phyloP scores from a whole-genome alignment of 2,888 invertebrate genomes.

The Heterodera filipjevi region DNA sequence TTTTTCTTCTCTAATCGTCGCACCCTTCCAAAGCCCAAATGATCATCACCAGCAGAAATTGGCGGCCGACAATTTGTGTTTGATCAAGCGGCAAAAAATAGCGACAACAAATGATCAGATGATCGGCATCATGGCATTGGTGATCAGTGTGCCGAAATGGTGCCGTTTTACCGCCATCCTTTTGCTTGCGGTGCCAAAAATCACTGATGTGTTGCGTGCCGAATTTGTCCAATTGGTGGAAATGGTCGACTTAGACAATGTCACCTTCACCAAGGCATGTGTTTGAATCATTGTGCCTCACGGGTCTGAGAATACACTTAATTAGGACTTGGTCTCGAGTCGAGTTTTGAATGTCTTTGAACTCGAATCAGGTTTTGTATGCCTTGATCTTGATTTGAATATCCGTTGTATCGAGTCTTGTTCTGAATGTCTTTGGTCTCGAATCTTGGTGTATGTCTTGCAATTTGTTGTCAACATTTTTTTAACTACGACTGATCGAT shows the following conservation, averaged over 20 bases:
- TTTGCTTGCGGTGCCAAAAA: neutral
- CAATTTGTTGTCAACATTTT: too few species aligned
- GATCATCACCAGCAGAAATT: neutral
- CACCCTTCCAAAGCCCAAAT: neutral
- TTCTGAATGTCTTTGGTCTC: constrained; percentile 4
- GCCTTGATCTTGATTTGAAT: too few species aligned
- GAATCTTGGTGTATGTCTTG: neutral
- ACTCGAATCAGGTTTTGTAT: too few species aligned
- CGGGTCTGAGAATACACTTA: too few species aligned
- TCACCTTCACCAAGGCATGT: constrained; percentile 27
- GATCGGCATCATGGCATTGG: too few species aligned
- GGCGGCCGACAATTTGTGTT: neutral
- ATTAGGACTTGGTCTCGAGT: too few species aligned
- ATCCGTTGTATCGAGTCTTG: neutral
- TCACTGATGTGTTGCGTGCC: neutral
- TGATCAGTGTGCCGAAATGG: neutral
- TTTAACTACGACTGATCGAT: too few species aligned
- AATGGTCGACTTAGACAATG: constrained; percentile 24
- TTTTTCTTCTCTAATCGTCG: neutral
- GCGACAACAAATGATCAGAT: neutral
- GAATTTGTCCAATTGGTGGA: constrained; percentile 17
- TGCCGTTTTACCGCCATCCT: neutral
- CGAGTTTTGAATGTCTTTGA: too few species aligned
- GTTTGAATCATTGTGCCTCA: too few species aligned
- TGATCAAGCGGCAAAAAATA: neutral